Conservation (phyloP, 2,888 invertebrate genomes). For the Epicampocera succincta region DNA sequence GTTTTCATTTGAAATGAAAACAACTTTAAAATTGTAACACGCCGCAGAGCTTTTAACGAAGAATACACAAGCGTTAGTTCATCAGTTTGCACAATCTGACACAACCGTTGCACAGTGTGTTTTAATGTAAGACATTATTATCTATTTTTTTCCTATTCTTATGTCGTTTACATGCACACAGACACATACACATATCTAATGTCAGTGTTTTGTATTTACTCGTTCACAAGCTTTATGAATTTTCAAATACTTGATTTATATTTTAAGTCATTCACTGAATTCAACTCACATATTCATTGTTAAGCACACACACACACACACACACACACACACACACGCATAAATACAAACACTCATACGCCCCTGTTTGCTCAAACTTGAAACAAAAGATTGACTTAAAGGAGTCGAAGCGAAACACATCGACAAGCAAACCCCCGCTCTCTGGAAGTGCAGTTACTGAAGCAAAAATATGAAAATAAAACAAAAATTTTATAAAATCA, state of each 20-base stretch:
- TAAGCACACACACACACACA: background rate
- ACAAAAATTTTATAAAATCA: conserved; percentile 24
- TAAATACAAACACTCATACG: background rate
- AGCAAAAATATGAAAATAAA: conserved; percentile 12
- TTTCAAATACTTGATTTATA: conserved; percentile 22
- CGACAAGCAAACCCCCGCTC: conserved; percentile 1
- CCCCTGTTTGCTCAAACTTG: background rate
- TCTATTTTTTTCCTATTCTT: conserved; percentile 21
- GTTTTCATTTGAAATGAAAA: no score
- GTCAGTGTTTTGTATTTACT: conserved; percentile 50
- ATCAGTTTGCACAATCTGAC: conserved; percentile 10
- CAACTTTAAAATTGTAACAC: no score
- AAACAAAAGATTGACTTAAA: conserved; percentile 38
- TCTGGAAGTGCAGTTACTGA: conserved; percentile 27
- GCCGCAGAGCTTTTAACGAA: no score
- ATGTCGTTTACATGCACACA: background rate
- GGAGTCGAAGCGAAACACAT: conserved; percentile 35
- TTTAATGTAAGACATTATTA: conserved; percentile 11
- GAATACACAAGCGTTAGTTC: no score
- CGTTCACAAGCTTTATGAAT: conserved; percentile 55
- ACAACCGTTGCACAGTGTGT: conserved; percentile 1
- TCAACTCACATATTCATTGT: conserved; percentile 29
- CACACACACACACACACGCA: background rate
- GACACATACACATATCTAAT: conserved; percentile 1
- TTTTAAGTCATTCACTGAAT: conserved; percentile 45